Evolutionary conservation across 2,888 invertebrate species (phyloP), one percentile per base, ranked within the genome.

Genomic region (Megaustenia siamemsis): DNA sequence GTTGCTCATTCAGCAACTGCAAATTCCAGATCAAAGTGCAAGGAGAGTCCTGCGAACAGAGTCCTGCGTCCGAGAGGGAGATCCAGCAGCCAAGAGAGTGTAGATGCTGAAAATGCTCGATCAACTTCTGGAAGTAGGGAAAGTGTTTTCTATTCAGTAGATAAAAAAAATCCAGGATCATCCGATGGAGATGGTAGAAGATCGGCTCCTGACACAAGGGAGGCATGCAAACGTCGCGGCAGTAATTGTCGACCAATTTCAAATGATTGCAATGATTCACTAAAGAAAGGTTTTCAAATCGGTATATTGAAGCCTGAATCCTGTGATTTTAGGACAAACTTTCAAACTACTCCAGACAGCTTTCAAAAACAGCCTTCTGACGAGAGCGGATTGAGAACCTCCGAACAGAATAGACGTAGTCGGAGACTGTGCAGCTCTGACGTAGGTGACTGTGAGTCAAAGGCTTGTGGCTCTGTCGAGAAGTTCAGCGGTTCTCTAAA

Each of bases 231-330:
- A 45, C 49, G 28, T 28, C 49, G 15, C 3, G 32, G 49, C 10
- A 45, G 69, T 21, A 80, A 49, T 53, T 68, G 24, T 38, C n/a
- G 68, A 60, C 28, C 49, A 12, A 80, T 68, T 35, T 80, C 80
- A 10, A 45, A 79, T 40, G 80, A 68, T 45, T 32, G n/a, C n/a
- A n/a, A 28, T 28, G 68, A 15, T 66, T 45, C 12, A n/a, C n/a
- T n/a, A n/a, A 79, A 66, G 18, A 79, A 43, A 38, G 66, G 79
- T 66, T 66, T 63, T 12, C 38, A 78, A 2, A 79, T 43, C 12
- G 28, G 38, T 2, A 66, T 45, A 68, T 45, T 79, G 3, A 60
- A 63, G 5, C 60, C 28, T 66, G 21, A 68, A 18, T 28, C 8
- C 1, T 35, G 45, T 32, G 69, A 80, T 5, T 68, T 69, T 2